Percentiles rank a stretch among this genome's conserved stretches.
phyloP scores from a whole-genome alignment of 2,888 invertebrate genomes.

The Phaedon cochleariae region DNA sequence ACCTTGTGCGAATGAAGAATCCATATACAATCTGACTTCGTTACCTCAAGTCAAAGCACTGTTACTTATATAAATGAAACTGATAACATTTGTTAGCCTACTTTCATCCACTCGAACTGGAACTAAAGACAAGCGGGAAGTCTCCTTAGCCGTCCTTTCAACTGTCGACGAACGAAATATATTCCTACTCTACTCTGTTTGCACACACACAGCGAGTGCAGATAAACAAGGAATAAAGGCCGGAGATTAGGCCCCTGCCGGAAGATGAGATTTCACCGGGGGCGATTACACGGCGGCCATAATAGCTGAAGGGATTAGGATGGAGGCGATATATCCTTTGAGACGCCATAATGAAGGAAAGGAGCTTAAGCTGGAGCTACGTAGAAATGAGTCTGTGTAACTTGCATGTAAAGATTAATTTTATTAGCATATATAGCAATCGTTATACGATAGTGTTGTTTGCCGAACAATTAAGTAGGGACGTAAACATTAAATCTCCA shows the following conservation, averaged over 20 bases:
- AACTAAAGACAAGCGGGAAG: too few relatives aligned
- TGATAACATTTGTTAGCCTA: too few relatives aligned
- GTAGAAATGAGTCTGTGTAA: background rate
- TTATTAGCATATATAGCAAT: background rate
- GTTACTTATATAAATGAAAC: too few relatives aligned
- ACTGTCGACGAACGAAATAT: background rate
- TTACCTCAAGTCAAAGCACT: too few relatives aligned
- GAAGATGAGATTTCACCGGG: constrained; percentile 1
- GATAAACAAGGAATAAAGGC: background rate
- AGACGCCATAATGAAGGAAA: background rate
- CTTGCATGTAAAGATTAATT: background rate
- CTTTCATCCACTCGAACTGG: too few relatives aligned
- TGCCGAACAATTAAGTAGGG: background rate
- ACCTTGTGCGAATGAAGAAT: too few relatives aligned
- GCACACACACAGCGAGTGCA: background rate
- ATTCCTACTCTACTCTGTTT: background rate
- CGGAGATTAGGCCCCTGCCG: background rate
- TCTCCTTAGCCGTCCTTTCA: background rate
- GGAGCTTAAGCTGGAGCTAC: background rate
- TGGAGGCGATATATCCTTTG: background rate
- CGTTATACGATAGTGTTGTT: background rate
- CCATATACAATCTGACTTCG: too few relatives aligned
- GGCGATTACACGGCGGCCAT: constrained; percentile 1
- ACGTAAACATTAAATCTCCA: too few relatives aligned
- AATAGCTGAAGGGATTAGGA: background rate